phyloP scores from a whole-genome alignment of 37 sponge, comb jelly and placozoan species.

The Chondrilla cf. caribensis region DNA sequence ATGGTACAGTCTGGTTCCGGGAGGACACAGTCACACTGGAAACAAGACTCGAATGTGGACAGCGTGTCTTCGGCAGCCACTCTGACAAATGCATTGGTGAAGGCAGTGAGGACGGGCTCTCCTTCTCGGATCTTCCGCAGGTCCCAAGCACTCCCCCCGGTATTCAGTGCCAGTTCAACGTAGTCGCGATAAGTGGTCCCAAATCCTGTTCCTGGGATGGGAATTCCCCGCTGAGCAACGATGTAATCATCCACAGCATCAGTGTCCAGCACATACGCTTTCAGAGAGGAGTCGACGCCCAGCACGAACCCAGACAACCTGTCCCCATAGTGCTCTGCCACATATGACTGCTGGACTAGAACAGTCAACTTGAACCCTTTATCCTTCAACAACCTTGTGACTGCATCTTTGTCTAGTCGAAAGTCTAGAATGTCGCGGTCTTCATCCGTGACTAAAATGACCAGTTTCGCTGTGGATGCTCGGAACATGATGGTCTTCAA shows the following conservation, averaged over 20 bases:
- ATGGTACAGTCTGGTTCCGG: slow-evolving; percentile 14
- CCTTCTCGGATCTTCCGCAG: slow-evolving; percentile 47
- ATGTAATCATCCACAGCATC: not conserved
- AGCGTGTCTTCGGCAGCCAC: slow-evolving; percentile 62
- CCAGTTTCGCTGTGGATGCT: slow-evolving; percentile 39
- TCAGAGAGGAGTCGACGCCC: slow-evolving; percentile 24
- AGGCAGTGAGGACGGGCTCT: slow-evolving; percentile 26
- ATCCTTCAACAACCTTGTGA: slow-evolving; percentile 2
- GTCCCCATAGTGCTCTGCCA: not conserved
- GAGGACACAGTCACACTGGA: slow-evolving; percentile 44
- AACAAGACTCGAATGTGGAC: slow-evolving; percentile 39
- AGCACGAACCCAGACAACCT: slow-evolving; percentile 5
- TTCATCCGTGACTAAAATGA: slow-evolving; percentile 79
- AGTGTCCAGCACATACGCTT: slow-evolving; percentile 38
- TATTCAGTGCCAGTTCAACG: slow-evolving; percentile 61
- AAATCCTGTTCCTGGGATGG: not conserved
- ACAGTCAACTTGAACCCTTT: slow-evolving; percentile 49
- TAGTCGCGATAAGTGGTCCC: slow-evolving; percentile 69
- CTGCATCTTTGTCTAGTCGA: slow-evolving; percentile 18
- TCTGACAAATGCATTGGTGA: slow-evolving; percentile 66
- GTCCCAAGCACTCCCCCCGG: slow-evolving; percentile 75
- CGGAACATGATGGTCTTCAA: slow-evolving; percentile 28
- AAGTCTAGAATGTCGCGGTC: slow-evolving; percentile 48
- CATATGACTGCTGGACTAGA: slow-evolving; percentile 63
- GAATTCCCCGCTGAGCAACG: too few relatives aligned